Evolutionary conservation across 1,140 invertebrate genomes (phyloP).

Genomic region (Ceratosolen fusciceps): DNA sequence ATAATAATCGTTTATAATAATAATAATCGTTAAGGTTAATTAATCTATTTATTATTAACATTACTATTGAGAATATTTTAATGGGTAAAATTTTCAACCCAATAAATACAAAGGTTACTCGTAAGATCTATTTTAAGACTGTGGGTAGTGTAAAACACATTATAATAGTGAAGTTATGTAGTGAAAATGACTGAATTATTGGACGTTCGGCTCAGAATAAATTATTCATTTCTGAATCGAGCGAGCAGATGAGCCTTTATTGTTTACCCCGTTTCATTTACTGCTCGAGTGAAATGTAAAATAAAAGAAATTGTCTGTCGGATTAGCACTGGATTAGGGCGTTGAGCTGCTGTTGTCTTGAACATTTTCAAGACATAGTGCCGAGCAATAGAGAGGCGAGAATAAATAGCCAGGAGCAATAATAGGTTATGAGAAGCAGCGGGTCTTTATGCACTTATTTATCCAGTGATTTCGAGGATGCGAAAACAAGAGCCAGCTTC

Average conservation of each 20-base stretch:
- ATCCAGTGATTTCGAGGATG: background rate
- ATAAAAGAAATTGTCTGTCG: constrained; percentile 6
- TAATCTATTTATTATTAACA: no score
- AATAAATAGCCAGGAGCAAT: constrained; percentile 15
- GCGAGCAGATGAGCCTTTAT: background rate
- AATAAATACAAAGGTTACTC: no score
- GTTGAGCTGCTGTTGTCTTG: background rate
- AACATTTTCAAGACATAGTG: constrained; percentile 18
- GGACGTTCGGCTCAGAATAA: no score
- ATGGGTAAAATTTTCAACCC: no score
- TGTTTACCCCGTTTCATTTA: background rate
- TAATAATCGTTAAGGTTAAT: background rate
- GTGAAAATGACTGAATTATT: background rate
- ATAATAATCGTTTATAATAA: background rate
- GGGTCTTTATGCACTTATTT: background rate
- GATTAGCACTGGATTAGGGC: background rate
- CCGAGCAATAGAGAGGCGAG: constrained; percentile 14
- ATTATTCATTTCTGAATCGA: no score
- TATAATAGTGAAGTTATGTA: no score
- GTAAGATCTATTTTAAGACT: no score
- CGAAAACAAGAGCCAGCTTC: no score
- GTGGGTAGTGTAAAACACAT: no score
- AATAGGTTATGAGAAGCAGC: constrained; percentile 12
- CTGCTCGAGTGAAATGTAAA: no score
- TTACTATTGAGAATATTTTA: no score